Evolutionary conservation across 2,113 vertebrate species (phyloP).

Genomic region (Microcebus lehilahytsara): DNA sequence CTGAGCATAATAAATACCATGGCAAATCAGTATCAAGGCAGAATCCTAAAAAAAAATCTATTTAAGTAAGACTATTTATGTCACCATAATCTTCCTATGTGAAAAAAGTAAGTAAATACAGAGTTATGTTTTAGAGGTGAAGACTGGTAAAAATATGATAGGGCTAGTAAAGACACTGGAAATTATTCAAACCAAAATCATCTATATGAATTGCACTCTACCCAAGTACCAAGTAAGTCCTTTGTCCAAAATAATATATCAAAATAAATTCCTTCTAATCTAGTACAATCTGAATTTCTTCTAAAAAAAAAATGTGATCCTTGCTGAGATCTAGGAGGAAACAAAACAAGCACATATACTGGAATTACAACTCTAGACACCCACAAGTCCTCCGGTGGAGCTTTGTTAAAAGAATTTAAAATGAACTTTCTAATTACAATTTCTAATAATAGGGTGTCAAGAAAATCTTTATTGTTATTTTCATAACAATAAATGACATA

Average conservation of each 20-base stretch:
- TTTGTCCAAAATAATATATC: background rate
- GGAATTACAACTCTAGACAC: background rate
- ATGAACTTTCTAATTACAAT: background rate
- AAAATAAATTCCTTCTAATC: background rate
- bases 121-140: background rate
- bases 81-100: background rate
- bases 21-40: background rate
- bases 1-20: background rate
- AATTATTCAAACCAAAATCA: background rate
- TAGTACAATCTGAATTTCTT: slow-evolving; percentile 13
- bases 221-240: background rate
- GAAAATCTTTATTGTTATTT: background rate
- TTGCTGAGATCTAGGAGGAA: background rate
- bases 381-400: background rate
- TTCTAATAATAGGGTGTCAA: background rate
- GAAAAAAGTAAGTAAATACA: background rate
- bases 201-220: background rate
- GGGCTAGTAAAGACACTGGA: background rate
- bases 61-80: background rate
- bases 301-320: background rate
- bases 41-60: background rate
- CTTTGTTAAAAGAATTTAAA: background rate
- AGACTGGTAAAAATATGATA: background rate
- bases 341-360: background rate
- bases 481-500: background rate